A percentile compares a stretch with the other conserved stretches of the same genome.
Evolutionary conservation across 2,797 vertebrate species (phyloP).

Genomic region (Cyclopterus lumpus): DNA sequence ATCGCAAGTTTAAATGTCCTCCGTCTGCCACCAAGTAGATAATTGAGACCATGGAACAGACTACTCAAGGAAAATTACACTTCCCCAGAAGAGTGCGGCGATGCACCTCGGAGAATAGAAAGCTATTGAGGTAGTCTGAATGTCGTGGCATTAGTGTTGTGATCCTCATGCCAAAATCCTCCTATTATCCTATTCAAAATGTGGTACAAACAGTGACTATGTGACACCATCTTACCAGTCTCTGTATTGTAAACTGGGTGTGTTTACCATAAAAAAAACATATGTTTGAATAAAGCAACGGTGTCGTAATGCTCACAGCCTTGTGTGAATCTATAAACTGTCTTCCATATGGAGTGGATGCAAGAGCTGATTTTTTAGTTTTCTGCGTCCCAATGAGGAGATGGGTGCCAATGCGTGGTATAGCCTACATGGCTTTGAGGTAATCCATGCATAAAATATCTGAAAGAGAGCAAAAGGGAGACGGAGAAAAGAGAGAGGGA

Average conservation of each 20-base stretch:
- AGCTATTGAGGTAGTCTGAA: conserved; percentile 54
- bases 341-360: conserved; percentile 45
- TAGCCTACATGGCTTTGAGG: conserved; percentile 61
- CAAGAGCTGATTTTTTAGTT: conserved; percentile 39
- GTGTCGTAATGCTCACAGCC: conserved; percentile 52
- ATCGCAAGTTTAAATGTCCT: conserved; percentile 74
- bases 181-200: conserved; percentile 65
- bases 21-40: conserved; percentile 77
- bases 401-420: conserved; percentile 60
- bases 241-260: conserved; percentile 43
- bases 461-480: conserved; percentile 37
- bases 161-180: conserved; percentile 63
- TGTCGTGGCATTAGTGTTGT: conserved; percentile 65
- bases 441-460: conserved; percentile 73
- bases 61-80: conserved; percentile 70
- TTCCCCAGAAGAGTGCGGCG: conserved; percentile 67
- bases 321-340: conserved; percentile 51
- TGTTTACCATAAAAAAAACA: conserved; percentile 43
- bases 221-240: conserved; percentile 40
- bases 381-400: conserved; percentile 45
- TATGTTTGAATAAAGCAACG: conserved; percentile 57
- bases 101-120: conserved; percentile 65
- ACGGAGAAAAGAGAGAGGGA: conserved; percentile 10
- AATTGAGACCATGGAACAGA: conserved; percentile 77
- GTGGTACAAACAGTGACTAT: conserved; percentile 56